Evolutionary conservation across 2,113 vertebrate species (phyloP).

Genomic region (Chitala chitala): DNA sequence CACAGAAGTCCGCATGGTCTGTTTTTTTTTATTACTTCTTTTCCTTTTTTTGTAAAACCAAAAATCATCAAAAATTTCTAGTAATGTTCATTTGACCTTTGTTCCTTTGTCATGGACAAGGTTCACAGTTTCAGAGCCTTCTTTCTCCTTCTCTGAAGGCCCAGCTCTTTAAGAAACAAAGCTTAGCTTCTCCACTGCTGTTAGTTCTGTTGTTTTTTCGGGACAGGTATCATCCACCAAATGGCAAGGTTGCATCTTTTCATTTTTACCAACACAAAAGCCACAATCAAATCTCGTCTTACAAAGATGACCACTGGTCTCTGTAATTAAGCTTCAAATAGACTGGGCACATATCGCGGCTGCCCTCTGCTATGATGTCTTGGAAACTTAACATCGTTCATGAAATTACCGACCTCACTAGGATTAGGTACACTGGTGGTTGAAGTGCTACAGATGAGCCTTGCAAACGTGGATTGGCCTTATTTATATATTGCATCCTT

Average conservation of each 20-base stretch:
- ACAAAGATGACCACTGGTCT: slow-evolving; percentile 4
- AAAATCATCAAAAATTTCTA: no score
- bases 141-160: no score
- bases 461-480: background rate
- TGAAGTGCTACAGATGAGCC: background rate
- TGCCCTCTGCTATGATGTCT: background rate
- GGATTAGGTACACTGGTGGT: background rate
- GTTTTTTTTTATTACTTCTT: no score
- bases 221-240: no score
- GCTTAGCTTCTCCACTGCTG: no score
- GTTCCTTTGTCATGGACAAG: no score
- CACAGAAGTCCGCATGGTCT: no score
- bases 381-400: background rate
- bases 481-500: slow-evolving; percentile 5
- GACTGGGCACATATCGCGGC: background rate
- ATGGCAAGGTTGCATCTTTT: slow-evolving; percentile 28
- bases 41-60: no score
- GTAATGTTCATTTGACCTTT: no score
- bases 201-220: no score
- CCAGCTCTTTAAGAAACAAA: no score
- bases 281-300: slow-evolving; percentile 30
- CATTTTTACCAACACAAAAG: slow-evolving; percentile 35
- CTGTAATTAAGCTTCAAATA: slow-evolving; percentile 11
- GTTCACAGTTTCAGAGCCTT: no score
- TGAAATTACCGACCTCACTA: background rate